Percentiles rank a stretch among this genome's conserved stretches.
These are phyloP conservation scores for Perizoma flavofasciatum DNA, from an alignment of 2,888 invertebrate species.

Conservation along the genomic window DNA sequence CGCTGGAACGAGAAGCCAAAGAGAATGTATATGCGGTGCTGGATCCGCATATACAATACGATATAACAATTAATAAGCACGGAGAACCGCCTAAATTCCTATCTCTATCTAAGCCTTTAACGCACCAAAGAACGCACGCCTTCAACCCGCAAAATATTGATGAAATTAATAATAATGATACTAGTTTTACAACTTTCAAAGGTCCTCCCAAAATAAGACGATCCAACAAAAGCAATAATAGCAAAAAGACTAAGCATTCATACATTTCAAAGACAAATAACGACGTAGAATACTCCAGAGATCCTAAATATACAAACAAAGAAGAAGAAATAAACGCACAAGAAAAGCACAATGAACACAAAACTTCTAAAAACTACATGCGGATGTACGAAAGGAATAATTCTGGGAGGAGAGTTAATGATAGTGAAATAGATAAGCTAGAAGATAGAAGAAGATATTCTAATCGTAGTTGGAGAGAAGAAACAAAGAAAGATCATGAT, in stretches of 20 bases:
- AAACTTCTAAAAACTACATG: slow-evolving; percentile 54
- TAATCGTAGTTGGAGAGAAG: slow-evolving; percentile 50
- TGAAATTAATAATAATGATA: slow-evolving; percentile 69
- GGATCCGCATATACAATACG: slow-evolving; percentile 82
- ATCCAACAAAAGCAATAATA: slow-evolving; percentile 63
- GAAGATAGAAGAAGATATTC: slow-evolving; percentile 48
- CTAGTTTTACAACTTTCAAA: slow-evolving; percentile 67
- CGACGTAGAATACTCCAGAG: slow-evolving; percentile 72
- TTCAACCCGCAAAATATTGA: slow-evolving; percentile 66
- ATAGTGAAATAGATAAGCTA: slow-evolving; percentile 36
- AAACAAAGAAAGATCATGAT: slow-evolving; percentile 44
- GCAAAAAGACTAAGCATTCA: slow-evolving; percentile 48
- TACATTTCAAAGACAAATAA: slow-evolving; percentile 67
- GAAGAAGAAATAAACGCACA: slow-evolving; percentile 46
- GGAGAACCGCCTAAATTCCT: slow-evolving; percentile 81
- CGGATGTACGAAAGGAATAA: slow-evolving; percentile 67
- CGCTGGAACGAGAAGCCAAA: slow-evolving; percentile 82
- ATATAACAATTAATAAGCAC: slow-evolving; percentile 80
- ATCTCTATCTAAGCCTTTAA: slow-evolving; percentile 79
- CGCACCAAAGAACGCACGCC: slow-evolving; percentile 79
- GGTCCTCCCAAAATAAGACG: slow-evolving; percentile 60
- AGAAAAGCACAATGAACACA: slow-evolving; percentile 55
- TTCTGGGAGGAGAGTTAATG: slow-evolving; percentile 53
- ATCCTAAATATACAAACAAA: slow-evolving; percentile 67
- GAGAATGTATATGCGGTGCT: slow-evolving; percentile 82